phyloP scores from a whole-genome alignment of 2,113 vertebrate genomes.

The Brevimyrus niger region DNA sequence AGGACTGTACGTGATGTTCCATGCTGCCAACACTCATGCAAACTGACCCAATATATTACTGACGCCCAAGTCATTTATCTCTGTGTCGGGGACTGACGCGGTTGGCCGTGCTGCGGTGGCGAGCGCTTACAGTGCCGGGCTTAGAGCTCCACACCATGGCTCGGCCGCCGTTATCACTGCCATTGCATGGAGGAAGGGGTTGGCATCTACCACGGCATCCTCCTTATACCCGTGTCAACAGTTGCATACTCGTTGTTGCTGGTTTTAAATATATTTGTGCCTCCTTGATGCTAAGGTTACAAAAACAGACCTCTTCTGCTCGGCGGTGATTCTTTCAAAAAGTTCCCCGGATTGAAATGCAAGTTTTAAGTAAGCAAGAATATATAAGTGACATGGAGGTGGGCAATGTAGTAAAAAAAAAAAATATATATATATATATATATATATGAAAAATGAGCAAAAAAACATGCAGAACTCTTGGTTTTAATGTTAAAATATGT shows the following conservation, averaged over 20 bases:
- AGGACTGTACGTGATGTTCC: constrained; percentile 32
- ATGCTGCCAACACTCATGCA: constrained; percentile 23
- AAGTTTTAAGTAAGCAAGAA: not conserved
- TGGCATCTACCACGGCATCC: not conserved
- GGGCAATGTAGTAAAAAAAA: not conserved
- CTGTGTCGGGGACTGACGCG: not conserved
- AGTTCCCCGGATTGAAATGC: not conserved
- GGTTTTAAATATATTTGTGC: constrained; percentile 11
- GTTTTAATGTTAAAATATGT: constrained; percentile 25
- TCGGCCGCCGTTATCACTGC: not conserved
- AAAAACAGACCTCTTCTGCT: not conserved
- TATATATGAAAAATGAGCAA: not conserved
- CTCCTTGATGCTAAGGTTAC: constrained; percentile 1
- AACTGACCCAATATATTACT: constrained; percentile 28
- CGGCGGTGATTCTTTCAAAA: not conserved
- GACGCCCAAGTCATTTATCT: constrained; percentile 9
- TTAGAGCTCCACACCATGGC: not conserved
- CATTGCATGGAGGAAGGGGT: not conserved
- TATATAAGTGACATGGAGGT: not conserved
- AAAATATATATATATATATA: not conserved
- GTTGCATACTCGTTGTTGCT: not conserved
- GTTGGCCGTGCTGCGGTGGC: constrained; percentile 9
- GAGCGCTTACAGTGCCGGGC: not conserved
- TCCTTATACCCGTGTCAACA: not conserved
- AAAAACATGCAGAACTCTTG: not conserved